These are phyloP conservation scores for Sceloporus tristichus DNA, from an alignment of 2,113 vertebrate genomes.

Conservation along the genomic window DNA sequence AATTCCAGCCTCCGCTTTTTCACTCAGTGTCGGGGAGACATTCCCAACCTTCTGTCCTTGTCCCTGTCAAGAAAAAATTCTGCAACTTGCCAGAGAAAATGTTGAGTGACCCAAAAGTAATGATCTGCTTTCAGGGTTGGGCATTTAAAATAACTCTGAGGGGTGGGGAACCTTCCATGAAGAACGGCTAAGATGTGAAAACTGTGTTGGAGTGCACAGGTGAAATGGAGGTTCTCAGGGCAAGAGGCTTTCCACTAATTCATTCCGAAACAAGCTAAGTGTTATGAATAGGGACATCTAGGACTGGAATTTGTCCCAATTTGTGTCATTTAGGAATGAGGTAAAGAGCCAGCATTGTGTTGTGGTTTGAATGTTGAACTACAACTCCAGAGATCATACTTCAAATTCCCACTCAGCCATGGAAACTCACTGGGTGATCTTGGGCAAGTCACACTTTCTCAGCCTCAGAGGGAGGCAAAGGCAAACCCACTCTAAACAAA, in stretches of 20 bases:
- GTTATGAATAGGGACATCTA: neutral
- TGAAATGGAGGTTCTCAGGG: neutral
- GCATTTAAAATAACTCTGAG: neutral
- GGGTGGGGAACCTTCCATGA: neutral
- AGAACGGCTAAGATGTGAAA: neutral
- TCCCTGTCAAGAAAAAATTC: neutral
- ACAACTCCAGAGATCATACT: too few species aligned
- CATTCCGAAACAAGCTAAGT: neutral
- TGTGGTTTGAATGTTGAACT: too few species aligned
- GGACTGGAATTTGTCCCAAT: too few species aligned
- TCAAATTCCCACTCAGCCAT: too few species aligned
- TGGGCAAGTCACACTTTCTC: too few species aligned
- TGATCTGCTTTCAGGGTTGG: neutral
- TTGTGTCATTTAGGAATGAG: too few species aligned
- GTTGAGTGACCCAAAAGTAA: neutral
- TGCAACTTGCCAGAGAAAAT: neutral
- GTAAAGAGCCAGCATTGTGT: too few species aligned
- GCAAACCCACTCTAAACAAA: too few species aligned
- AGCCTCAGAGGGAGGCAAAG: too few species aligned
- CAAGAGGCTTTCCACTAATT: neutral
- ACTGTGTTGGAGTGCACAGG: neutral
- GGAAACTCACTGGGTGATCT: too few species aligned
- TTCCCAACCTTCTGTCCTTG: constrained; percentile 25
- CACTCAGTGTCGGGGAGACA: neutral
- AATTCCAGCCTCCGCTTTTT: constrained; percentile 26